Percentiles rank a stretch among this genome's conserved stretches.
Evolutionary conservation across 2,113 vertebrate genomes (phyloP).

Genomic region (Origma solitaria): DNA sequence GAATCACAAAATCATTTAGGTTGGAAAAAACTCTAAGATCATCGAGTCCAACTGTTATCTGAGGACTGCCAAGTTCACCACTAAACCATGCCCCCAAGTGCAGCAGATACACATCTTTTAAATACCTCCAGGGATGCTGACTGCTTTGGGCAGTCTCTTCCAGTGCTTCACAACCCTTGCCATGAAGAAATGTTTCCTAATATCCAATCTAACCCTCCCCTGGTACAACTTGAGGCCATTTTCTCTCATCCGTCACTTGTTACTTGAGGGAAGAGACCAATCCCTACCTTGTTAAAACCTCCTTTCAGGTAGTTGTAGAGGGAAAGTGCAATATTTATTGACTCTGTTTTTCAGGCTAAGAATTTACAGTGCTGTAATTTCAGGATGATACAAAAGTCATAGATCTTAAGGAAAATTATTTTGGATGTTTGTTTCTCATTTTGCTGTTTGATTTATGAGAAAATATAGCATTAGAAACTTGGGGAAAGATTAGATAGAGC

Average conservation of each 20-base stretch:
- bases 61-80: not conserved
- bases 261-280: not conserved
- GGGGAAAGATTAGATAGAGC: not conserved
- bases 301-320: not conserved
- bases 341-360: not conserved
- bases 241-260: not conserved
- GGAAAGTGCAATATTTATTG: not conserved
- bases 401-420: not conserved
- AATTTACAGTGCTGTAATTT: not conserved
- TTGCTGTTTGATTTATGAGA: not conserved
- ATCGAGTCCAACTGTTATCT: accelerated
- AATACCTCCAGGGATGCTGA: not conserved
- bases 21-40: not conserved
- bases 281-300: not conserved
- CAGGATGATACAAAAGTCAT: not conserved
- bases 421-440: not conserved
- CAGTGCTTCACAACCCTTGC: not conserved
- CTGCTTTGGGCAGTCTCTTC: not conserved
- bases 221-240: not conserved
- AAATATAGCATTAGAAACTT: not conserved
- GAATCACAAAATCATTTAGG: not conserved
- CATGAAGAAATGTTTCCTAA: not conserved
- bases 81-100: not conserved
- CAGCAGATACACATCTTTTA: not conserved
- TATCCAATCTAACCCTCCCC: not conserved